Evolutionary conservation across 2,797 vertebrate species (phyloP).

Genomic region (Lophotriccus pileatus): DNA sequence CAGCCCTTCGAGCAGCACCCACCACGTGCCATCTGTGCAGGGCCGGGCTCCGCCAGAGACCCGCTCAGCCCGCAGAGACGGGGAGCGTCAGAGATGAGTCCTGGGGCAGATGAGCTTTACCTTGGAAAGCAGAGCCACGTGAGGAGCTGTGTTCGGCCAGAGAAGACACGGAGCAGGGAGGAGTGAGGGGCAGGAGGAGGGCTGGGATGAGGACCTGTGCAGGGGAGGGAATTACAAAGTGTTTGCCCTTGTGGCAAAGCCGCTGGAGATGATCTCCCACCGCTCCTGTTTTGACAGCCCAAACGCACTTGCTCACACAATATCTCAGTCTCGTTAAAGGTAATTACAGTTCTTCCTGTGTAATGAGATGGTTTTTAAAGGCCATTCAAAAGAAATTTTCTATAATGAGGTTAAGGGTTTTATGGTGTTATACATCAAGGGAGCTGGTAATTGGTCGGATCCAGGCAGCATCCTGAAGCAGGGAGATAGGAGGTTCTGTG

Average conservation of each 20-base stretch:
- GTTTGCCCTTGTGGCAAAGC: constrained; percentile 18
- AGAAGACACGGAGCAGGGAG: neutral
- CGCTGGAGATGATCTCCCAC: constrained; percentile 30
- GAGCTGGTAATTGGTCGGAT: constrained; percentile 72
- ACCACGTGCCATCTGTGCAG: rapidly evolving
- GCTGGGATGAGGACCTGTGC: neutral
- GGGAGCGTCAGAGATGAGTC: rapidly evolving
- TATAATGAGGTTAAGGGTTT: constrained; percentile 79
- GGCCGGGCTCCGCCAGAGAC: neutral
- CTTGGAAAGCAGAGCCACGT: neutral
- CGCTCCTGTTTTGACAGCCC: constrained; percentile 50
- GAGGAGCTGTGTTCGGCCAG: neutral
- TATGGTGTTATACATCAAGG: constrained; percentile 75
- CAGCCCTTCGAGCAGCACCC: rapidly evolving
- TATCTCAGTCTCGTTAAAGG: constrained; percentile 71
- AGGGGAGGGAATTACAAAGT: neutral
- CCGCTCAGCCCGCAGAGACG: neutral
- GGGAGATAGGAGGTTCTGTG: constrained; percentile 39
- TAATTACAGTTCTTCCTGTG: constrained; percentile 77
- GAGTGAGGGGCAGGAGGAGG: neutral
- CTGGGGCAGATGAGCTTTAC: neutral
- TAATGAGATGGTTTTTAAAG: constrained; percentile 80
- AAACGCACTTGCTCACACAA: constrained; percentile 57
- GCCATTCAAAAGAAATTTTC: constrained; percentile 80
- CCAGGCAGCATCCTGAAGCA: constrained; percentile 61